These are phyloP conservation scores for Nibea coibor DNA, from an alignment of 2,113 vertebrate genomes.

Conservation along the genomic window DNA sequence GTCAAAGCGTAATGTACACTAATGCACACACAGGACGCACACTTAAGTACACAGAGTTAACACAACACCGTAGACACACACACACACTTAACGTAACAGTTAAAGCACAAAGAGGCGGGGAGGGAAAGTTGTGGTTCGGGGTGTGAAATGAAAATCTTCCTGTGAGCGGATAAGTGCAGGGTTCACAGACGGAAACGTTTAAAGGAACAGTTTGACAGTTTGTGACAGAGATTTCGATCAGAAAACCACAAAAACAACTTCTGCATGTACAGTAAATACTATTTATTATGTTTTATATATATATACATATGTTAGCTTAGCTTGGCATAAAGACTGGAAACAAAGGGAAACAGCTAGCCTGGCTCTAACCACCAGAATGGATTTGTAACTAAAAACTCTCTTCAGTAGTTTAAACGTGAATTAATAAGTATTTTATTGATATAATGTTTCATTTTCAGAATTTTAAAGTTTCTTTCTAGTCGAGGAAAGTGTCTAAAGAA, in stretches of 20 bases:
- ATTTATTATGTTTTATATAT: no score
- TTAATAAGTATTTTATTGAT: no score
- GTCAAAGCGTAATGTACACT: background rate
- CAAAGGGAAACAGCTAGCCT: background rate
- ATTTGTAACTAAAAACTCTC: background rate
- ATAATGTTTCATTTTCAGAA: no score
- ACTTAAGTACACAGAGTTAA: conserved; percentile 21
- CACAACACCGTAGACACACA: background rate
- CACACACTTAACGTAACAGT: background rate
- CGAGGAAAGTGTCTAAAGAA: no score
- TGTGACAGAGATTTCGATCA: background rate
- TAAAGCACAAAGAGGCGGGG: conserved; percentile 6
- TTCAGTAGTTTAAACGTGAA: no score
- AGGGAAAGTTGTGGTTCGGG: conserved; percentile 10
- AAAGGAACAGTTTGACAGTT: background rate
- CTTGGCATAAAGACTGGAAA: background rate
- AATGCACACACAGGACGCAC: background rate
- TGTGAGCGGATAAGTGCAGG: background rate
- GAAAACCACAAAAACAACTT: no score
- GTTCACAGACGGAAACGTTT: background rate
- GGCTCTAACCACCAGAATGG: background rate
- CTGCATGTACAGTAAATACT: no score
- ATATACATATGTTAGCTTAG: background rate
- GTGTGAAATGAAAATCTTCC: background rate
- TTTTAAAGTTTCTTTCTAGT: no score